Conservation (phyloP, 2,888 invertebrate species). For the Cheilosia pagana region DNA sequence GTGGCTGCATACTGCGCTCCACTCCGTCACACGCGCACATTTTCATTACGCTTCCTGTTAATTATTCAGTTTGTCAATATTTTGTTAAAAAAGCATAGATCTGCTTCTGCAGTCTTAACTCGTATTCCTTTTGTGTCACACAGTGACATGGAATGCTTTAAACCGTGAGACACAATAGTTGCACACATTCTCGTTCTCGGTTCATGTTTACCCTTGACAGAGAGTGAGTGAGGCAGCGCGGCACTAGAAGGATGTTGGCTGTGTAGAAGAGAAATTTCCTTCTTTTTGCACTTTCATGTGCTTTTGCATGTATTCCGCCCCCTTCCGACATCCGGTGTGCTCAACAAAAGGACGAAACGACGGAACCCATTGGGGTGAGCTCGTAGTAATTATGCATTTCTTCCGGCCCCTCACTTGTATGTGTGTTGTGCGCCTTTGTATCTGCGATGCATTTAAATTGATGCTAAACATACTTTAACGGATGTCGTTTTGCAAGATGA, state of each 20-base stretch:
- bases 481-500: conserved; percentile 59
- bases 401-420: conserved; percentile 1
- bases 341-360: conserved; percentile 8
- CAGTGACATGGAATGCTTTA: conserved; percentile 40
- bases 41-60: conserved; percentile 69
- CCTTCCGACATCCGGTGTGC: conserved; percentile 8
- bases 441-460: conserved; percentile 61
- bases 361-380: conserved; percentile 32
- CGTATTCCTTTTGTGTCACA: conserved; percentile 1
- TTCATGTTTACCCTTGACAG: conserved; percentile 17
- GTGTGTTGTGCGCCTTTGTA: conserved; percentile 33
- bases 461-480: conserved; percentile 70
- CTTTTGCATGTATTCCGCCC: conserved; percentile 11
- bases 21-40: conserved; percentile 33
- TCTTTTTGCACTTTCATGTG: conserved; percentile 34
- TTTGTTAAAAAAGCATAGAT: conserved; percentile 30
- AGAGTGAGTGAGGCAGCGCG: not conserved
- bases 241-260: no score
- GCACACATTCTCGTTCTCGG: conserved; percentile 25
- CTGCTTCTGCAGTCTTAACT: conserved; percentile 11
- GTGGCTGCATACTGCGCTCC: conserved; percentile 26
- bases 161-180: conserved; percentile 62
- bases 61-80: conserved; percentile 74
- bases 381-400: conserved; percentile 55
- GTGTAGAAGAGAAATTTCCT: not conserved